These are phyloP conservation scores for Cryptotermes secundus DNA, from an alignment of 1,140 invertebrate genomes.

Conservation along the genomic window DNA sequence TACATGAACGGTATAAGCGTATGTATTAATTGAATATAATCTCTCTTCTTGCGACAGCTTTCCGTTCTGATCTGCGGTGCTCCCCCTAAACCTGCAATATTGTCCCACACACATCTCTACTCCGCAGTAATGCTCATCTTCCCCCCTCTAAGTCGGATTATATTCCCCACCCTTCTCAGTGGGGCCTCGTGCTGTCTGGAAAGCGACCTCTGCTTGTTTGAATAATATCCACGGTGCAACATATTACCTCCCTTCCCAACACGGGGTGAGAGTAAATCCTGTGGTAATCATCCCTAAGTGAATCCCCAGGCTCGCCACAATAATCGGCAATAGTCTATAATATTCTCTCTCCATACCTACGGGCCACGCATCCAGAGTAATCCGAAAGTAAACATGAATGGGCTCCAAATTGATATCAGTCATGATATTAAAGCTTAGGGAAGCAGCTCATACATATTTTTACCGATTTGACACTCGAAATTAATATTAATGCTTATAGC, in stretches of 20 bases:
- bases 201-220: conserved; percentile 8
- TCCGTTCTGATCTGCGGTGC: neutral
- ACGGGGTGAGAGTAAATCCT: conserved; percentile 13
- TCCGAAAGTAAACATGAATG: conserved; percentile 8
- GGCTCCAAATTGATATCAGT: neutral
- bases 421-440: neutral
- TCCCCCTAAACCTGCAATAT: conserved; percentile 2
- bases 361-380: neutral
- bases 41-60: neutral
- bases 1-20: neutral
- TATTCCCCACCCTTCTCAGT: neutral
- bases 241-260: conserved; percentile 15
- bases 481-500: neutral
- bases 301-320: neutral
- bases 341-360: neutral
- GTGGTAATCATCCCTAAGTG: conserved; percentile 7
- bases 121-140: neutral
- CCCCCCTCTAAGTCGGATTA: neutral
- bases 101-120: neutral
- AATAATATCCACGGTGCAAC: conserved; percentile 8
- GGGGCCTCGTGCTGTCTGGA: neutral
- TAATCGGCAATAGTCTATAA: conserved; percentile 12
- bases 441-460: neutral
- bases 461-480: conserved; percentile 2
- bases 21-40: neutral